A percentile compares a stretch with the other conserved stretches of the same genome.
These are phyloP conservation scores for Trachymyrmex septentrionalis DNA, from an alignment of 1,140 invertebrate species.

Conservation along the genomic window DNA sequence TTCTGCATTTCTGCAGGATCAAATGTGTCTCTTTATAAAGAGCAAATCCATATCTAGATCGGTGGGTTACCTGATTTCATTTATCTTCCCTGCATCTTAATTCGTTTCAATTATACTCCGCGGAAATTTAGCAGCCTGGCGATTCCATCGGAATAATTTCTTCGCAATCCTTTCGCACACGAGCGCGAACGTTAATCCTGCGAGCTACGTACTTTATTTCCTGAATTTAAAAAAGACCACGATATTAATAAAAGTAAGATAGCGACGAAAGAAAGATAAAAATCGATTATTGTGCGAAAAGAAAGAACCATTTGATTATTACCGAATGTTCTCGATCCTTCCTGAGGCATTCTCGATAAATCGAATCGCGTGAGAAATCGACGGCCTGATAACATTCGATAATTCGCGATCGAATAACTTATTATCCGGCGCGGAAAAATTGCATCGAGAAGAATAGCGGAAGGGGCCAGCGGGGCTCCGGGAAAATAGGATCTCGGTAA, in stretches of 20 bases:
- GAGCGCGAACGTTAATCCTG: background rate
- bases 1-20: background rate
- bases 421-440: conserved; percentile 74
- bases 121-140: conserved; percentile 28
- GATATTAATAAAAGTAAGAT: conserved; percentile 25
- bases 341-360: conserved; percentile 17
- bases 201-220: background rate
- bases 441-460: conserved; percentile 71
- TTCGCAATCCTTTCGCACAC: conserved; percentile 12
- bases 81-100: conserved; percentile 22
- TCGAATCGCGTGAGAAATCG: conserved; percentile 67
- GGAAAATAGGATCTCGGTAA: conserved; percentile 65
- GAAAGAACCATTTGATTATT: conserved; percentile 25
- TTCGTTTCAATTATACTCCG: conserved; percentile 30
- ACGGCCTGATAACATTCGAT: conserved; percentile 67
- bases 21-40: conserved; percentile 9
- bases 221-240: background rate
- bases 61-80: background rate
- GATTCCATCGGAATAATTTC: conserved; percentile 22
- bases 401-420: conserved; percentile 69
- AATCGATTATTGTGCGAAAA: conserved; percentile 22
- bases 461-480: conserved; percentile 55
- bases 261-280: background rate
- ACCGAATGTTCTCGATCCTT: conserved; percentile 37
- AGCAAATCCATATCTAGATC: conserved; percentile 15